Evolutionary conservation across 2,113 vertebrate species (phyloP).

Genomic region (Trichechus manatus): DNA sequence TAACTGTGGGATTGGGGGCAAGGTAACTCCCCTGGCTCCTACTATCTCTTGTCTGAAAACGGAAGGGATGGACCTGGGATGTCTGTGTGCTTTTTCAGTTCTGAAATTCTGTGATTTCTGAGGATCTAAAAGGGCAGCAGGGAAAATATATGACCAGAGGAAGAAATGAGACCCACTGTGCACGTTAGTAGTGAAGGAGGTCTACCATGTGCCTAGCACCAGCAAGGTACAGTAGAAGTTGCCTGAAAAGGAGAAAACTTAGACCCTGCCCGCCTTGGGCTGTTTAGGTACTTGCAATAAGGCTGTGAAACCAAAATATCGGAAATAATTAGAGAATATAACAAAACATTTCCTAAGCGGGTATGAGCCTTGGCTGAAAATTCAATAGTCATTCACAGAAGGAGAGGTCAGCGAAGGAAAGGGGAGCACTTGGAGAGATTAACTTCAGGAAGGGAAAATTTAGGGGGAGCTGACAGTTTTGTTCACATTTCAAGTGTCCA

Average conservation of each 20-base stretch:
- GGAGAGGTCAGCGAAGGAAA: not conserved
- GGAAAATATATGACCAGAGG: not conserved
- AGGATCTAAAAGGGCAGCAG: not conserved
- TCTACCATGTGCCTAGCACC: not conserved
- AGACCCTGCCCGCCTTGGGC: not conserved
- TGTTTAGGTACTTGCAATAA: not conserved
- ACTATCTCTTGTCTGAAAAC: not conserved
- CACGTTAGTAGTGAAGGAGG: not conserved
- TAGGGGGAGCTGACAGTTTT: not conserved
- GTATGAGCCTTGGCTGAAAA: not conserved
- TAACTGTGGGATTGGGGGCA: not conserved
- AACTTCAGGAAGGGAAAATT: slow-evolving; percentile 21
- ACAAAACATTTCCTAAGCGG: not conserved
- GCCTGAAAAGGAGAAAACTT: not conserved
- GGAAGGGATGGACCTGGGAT: not conserved
- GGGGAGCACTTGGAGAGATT: not conserved
- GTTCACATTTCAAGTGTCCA: not conserved
- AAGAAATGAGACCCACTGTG: not conserved
- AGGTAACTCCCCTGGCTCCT: not conserved
- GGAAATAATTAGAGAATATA: not conserved
- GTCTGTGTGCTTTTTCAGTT: not conserved
- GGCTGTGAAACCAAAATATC: not conserved
- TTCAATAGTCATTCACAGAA: not conserved
- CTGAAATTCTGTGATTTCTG: slow-evolving; percentile 15
- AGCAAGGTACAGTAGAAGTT: not conserved